phyloP scores from a whole-genome alignment of 1,140 invertebrate genomes.

The Neelides sp. region DNA sequence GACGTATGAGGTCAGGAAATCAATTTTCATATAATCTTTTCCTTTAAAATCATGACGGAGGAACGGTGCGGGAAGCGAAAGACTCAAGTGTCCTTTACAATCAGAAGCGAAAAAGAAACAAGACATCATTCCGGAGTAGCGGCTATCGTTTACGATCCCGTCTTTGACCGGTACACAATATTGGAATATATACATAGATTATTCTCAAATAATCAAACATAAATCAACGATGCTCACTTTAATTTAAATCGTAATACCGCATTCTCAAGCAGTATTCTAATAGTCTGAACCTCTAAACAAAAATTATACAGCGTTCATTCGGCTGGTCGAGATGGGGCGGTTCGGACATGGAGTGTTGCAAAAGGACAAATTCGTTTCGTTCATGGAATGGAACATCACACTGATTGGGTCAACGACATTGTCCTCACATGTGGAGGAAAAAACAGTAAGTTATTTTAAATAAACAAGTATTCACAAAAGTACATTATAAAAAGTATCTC shows the following conservation, averaged over 20 bases:
- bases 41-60: slow-evolving; percentile 19
- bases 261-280: too few relatives aligned
- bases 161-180: slow-evolving; percentile 21
- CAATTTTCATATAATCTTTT: too few relatives aligned
- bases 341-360: slow-evolving; percentile 80
- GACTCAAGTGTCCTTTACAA: slow-evolving; percentile 28
- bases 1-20: too few relatives aligned
- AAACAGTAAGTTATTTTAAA: slow-evolving; percentile 53
- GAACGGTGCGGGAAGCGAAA: slow-evolving; percentile 26
- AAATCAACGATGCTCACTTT: too few relatives aligned
- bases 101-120: slow-evolving; percentile 26
- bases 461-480: background rate
- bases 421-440: slow-evolving; percentile 91
- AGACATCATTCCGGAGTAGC: slow-evolving; percentile 28
- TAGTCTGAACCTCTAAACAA: too few relatives aligned
- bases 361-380: slow-evolving; percentile 68
- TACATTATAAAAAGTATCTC: background rate
- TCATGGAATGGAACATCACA: slow-evolving; percentile 95
- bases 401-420: slow-evolving; percentile 99
- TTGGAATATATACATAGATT: too few relatives aligned
- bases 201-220: too few relatives aligned
- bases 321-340: slow-evolving; percentile 95
- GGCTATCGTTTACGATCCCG: slow-evolving; percentile 26
- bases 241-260: too few relatives aligned
- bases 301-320: slow-evolving; percentile 46